Conservation (phyloP, 2,797 vertebrate genomes). For the Megalops cyprinoides region DNA sequence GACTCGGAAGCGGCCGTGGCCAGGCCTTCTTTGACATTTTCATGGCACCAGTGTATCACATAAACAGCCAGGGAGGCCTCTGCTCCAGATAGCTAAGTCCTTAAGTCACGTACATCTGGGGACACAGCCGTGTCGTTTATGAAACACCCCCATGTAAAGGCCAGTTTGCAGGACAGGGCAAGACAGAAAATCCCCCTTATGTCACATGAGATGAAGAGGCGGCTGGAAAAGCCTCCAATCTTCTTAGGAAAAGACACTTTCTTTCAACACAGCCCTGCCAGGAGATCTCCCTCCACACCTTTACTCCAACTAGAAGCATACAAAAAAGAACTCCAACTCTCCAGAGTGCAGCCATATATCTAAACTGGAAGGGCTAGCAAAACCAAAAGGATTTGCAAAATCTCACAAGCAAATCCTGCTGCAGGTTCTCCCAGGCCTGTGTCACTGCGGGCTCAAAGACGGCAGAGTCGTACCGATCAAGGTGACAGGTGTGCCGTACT, state of each 20-base stretch:
- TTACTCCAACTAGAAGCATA: neutral
- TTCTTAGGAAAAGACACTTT: constrained; percentile 57
- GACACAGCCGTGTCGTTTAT: constrained; percentile 27
- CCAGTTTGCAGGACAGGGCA: constrained; percentile 42
- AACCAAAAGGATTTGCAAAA: neutral
- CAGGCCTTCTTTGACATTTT: too few relatives aligned
- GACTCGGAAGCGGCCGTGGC: too few relatives aligned
- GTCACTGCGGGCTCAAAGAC: neutral
- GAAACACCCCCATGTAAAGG: constrained; percentile 43
- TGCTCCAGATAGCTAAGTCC: constrained; percentile 16
- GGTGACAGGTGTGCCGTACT: constrained; percentile 92
- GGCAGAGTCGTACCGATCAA: constrained; percentile 85
- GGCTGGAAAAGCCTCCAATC: constrained; percentile 65
- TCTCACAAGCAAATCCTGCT: neutral
- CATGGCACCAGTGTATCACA: too few relatives aligned
- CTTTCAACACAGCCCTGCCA: constrained; percentile 38
- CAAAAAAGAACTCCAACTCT: neutral
- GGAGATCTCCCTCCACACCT: constrained; percentile 15
- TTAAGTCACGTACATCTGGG: neutral
- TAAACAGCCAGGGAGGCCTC: neutral
- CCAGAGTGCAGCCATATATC: neutral
- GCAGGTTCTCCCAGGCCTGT: neutral
- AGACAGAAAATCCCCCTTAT: constrained; percentile 65
- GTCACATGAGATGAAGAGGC: constrained; percentile 60
- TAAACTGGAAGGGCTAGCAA: neutral